Evolutionary conservation across 2,113 vertebrate species (phyloP).

Genomic region (Centropus bengalensis): DNA sequence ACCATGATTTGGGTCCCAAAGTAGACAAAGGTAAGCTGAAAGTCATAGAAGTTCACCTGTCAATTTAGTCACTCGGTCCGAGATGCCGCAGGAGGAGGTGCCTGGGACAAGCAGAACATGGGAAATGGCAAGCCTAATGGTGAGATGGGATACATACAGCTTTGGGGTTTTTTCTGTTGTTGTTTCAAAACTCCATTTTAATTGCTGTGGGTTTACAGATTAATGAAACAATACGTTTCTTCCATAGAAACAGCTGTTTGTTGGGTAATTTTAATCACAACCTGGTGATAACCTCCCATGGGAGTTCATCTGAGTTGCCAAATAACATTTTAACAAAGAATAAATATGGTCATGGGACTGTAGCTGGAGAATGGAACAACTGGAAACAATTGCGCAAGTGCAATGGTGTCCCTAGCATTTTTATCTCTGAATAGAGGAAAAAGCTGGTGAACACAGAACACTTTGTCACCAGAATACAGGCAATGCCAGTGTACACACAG

Average conservation of each 20-base stretch:
- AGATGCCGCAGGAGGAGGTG: background rate
- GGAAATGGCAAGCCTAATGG: background rate
- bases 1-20: conserved; percentile 17
- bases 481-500: background rate
- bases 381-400: background rate
- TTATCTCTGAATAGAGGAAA: background rate
- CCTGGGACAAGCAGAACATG: background rate
- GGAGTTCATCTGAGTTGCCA: background rate
- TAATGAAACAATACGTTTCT: conserved; percentile 11
- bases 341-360: background rate
- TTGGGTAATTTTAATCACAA: conserved; percentile 21
- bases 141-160: background rate
- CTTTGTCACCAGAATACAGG: background rate
- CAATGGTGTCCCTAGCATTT: background rate
- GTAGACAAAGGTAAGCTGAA: conserved; percentile 42
- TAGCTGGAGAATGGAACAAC: background rate
- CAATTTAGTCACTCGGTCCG: background rate
- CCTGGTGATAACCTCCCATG: background rate
- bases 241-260: conserved; percentile 36
- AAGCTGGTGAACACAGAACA: background rate
- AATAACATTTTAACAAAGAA: background rate
- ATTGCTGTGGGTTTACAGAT: conserved; percentile 31
- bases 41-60: background rate
- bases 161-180: background rate
- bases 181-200: background rate